Base-by-base conservation (phyloP, 2,113 vertebrate species). In the Poeciliopsis turrubarensis region DNA sequence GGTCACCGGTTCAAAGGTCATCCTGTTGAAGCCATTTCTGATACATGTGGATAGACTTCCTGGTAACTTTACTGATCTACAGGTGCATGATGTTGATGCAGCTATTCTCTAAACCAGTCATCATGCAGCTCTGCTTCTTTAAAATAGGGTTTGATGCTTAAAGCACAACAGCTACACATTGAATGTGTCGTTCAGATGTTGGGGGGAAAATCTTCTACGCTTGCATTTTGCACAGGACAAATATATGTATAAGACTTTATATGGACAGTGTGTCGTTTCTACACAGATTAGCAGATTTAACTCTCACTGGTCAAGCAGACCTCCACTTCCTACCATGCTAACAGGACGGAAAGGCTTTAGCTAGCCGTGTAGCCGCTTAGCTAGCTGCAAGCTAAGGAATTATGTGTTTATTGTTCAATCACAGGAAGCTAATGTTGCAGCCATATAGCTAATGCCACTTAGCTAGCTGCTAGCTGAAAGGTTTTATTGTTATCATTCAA, bases 141-240 rank as follows among this genome's bases (percentile, higher is more conserved):
- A 29, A 27, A 37, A 14, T 63, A 9, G 14, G 44, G 57, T 32
- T 39, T 34, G 13, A 27, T 69, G 66, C 60, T 25, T 26, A 27
- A 72, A 62, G 62, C 25, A 25, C 14, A 10, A 37, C 41, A 29
- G 32, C 62, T 25, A 57, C 51, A 57, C 51, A n/a, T 57, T 57
- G 51, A 57, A 25, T 57, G 51, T 57, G 51, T 57, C 7, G 51
- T 5, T 47, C 51, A n/a, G 51, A 57, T n/a, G 44, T 66, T 9
- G 60, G 51, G 70, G 37, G 72, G 73, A 89, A 29, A 72, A 61
- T 71, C 74, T 61, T 84, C 81, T 83, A 87, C 74, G 86, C 78
- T 86, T 93, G 91, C 90, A 92, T 65, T 94, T 93, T 94, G 94
- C 94, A 94, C 93, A 93, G 74, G 79, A 90, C 73, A 91, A 92